Conservation (phyloP, 2,113 vertebrate genomes). For the Thermophis baileyi region DNA sequence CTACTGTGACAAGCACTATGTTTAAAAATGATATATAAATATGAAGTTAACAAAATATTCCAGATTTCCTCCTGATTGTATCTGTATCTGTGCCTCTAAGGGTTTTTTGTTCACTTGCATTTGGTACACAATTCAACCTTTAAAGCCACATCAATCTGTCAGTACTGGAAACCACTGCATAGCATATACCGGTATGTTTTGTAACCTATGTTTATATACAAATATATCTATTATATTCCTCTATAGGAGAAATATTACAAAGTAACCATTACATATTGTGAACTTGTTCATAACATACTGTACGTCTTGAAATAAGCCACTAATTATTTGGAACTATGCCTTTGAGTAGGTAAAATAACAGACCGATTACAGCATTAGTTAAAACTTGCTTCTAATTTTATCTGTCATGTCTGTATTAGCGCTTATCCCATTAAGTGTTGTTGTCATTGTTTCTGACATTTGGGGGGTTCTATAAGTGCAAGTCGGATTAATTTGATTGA, state of each 20-base stretch:
- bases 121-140: neutral
- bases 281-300: neutral
- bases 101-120: neutral
- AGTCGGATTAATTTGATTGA: constrained; percentile 34
- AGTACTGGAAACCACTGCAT: neutral
- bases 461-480: neutral
- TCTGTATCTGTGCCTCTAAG: neutral
- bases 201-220: neutral
- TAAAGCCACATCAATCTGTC: neutral
- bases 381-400: constrained; percentile 35
- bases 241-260: neutral
- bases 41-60: neutral
- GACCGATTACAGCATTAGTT: constrained; percentile 34
- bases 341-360: neutral
- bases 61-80: neutral
- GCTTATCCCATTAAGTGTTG: constrained; percentile 19
- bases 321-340: neutral
- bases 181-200: neutral
- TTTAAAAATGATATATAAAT: neutral
- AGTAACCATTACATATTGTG: neutral
- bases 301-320: constrained; percentile 1
- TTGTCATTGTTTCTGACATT: constrained; percentile 31
- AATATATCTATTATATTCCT: neutral
- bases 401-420: constrained; percentile 30
- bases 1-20: neutral